Evolutionary conservation across 2,888 invertebrate genomes (phyloP), one percentile per base, ranked within the genome.

Genomic region (Bombylius major): DNA sequence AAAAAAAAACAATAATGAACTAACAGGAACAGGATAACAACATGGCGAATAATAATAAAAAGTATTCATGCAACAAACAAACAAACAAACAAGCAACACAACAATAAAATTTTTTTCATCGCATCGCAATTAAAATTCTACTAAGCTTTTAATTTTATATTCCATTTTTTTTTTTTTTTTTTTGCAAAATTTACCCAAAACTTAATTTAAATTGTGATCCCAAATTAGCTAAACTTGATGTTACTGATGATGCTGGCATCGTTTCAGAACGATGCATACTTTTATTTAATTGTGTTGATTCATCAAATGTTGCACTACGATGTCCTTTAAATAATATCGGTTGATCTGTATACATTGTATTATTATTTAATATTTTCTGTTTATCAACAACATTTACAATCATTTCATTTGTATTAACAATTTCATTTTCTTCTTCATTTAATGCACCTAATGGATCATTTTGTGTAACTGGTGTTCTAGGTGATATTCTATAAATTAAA

Each of bases 401-500:
- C 23, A 23, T 23, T 51, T 57, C 47, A 48, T 53, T 14, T 11
- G 32, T 42, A 8, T 53, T 66, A 64, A 49, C 47, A 4, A 32
- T 51, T 13, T 56, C 57, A 13, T 72, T 61, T 51, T 69, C 67
- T 53, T 72, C 72, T 60, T 75, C 76, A 56, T 78, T 72, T 4
- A 94, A 77, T 5, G 93, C 91, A 7, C 94, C 95, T 32, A 95
- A 76, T 0, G 95, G 95, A 76, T 95, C 95, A 72, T 94, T 92
- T 67, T 89, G 84, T 0, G 93, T 87, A 1, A 95, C 92, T 0
- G 91, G 88, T 4, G 91, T 92, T 56, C 91, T 79, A 44, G 84
- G 85, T 0, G 87, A 85, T 51, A 82, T 74, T 66, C 84, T 85
- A 51, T 51, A 32, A 36, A 34, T 47, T 33, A 49, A 53, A 53